Percentiles rank a stretch among this genome's conserved stretches.
Evolutionary conservation across 2,113 vertebrate species (phyloP).

Genomic region (Bucco capensis): DNA sequence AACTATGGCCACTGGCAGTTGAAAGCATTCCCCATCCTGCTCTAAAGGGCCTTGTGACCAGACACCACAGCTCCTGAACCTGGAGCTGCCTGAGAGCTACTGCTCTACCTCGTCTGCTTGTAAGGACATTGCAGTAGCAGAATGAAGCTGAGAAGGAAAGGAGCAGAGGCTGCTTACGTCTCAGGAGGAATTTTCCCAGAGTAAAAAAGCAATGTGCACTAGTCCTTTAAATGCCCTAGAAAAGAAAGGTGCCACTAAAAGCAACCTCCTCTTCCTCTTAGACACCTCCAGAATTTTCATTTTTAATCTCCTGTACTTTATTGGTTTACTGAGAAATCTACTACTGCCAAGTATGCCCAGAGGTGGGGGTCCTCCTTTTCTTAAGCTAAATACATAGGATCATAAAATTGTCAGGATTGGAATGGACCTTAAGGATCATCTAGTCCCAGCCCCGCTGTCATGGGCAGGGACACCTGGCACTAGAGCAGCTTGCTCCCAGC

Average conservation of each 20-base stretch:
- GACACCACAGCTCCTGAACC: neutral
- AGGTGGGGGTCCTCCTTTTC: neutral
- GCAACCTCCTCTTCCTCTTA: neutral
- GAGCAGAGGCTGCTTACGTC: neutral
- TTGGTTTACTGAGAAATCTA: neutral
- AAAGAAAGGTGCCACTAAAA: neutral
- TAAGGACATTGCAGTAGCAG: neutral
- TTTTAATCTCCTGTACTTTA: neutral
- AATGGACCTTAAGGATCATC: too few relatives aligned
- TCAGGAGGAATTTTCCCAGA: neutral
- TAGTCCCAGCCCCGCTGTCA: too few relatives aligned
- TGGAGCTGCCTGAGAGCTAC: neutral
- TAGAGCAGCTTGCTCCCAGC: too few relatives aligned
- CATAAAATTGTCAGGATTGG: too few relatives aligned
- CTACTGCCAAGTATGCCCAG: neutral
- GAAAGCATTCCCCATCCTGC: neutral
- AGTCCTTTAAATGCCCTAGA: neutral
- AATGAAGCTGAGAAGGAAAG: rapidly evolving
- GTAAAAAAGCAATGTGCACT: neutral
- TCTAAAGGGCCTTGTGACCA: neutral
- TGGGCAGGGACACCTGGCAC: too few relatives aligned
- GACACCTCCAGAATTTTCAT: neutral
- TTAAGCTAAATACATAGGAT: neutral
- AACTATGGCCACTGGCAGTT: neutral
- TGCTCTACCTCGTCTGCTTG: neutral